Base-by-base conservation (phyloP, 2,888 invertebrate species). In the Drosophila cyrtoloma region DNA sequence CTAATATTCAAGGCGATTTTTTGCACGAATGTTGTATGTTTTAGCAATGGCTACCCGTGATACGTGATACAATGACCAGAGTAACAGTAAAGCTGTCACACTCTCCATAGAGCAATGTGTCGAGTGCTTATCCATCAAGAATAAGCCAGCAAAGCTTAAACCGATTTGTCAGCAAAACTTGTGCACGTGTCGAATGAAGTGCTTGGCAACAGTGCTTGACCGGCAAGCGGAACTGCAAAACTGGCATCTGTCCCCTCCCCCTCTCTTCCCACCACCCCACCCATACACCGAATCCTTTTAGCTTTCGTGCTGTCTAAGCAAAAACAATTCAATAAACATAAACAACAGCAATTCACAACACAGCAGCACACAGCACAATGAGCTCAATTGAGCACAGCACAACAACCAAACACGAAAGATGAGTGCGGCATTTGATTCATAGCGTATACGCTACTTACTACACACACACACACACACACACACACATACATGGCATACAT, bases 141-240 rank as follows among this genome's bases (percentile, higher is more conserved):
- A 47, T 16, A 50, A 53, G 9, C 35, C 59, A 65, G 39, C 44
- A 57, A 33, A 30, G 10, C 30, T 44, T 32, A 55, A 71, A 60
- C 19, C 57, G 56, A 63, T 61, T 51, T 37, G 57, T 35, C 64
- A 83, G 71, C 71, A 65, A 81, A 82, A 83, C 87, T 81, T 84
- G 86, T 72, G 76, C 86, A 89, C 89, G 86, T 89, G 85, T 77
- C 79, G 72, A 33, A 58, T 61, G 50, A 52, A 57, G 50, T 64
- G 77, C 77, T 68, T 77, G 58, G 80, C 86, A 86, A 86, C 85
- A 77, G 51, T 55, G 37, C 19, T n/a, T 14, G 26, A 39, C 42
- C 12, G 22, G 33, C 26, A n/a, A 66, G 37, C 70, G 63, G 44
- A 70, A 69, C 70, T 62, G 51, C 56, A 52, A 44, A 44, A 32